These are phyloP conservation scores for Thymallus thymallus DNA, from an alignment of 2,113 vertebrate genomes.

Conservation along the genomic window DNA sequence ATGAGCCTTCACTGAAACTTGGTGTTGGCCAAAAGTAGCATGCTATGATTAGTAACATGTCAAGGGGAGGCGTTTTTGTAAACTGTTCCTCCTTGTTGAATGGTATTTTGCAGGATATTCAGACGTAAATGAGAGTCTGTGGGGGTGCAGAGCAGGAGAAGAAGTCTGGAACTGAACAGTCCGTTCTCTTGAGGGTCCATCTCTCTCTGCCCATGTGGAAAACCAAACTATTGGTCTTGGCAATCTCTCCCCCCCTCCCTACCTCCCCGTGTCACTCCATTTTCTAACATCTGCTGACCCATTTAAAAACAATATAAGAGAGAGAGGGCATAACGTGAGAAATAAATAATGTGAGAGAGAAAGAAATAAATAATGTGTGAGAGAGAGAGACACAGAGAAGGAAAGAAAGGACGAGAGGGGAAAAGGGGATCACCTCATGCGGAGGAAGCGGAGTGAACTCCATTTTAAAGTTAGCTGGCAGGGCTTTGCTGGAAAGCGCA, in stretches of 20 bases:
- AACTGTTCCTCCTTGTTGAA: neutral
- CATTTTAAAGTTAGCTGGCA: slow-evolving; percentile 43
- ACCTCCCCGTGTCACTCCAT: slow-evolving; percentile 13
- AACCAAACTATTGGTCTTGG: slow-evolving; percentile 32
- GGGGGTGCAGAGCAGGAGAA: neutral
- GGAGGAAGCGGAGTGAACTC: slow-evolving; percentile 45
- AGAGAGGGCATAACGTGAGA: slow-evolving; percentile 14
- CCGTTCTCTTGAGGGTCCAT: slow-evolving; percentile 2
- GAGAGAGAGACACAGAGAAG: neutral
- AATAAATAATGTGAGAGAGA: too few species aligned
- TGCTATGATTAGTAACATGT: neutral
- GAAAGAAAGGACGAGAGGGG: neutral
- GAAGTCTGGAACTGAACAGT: neutral
- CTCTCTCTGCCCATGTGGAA: slow-evolving; percentile 28
- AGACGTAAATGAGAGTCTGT: neutral
- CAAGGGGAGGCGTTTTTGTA: neutral
- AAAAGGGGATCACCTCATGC: slow-evolving; percentile 38
- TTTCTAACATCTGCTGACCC: slow-evolving; percentile 58
- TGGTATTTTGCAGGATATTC: neutral
- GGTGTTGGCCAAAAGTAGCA: slow-evolving; percentile 3
- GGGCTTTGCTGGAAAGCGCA: slow-evolving; percentile 44
- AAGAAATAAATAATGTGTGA: too few species aligned
- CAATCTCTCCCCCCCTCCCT: neutral
- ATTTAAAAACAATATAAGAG: slow-evolving; percentile 44
- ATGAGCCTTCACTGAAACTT: neutral